These are phyloP conservation scores for Folsomia manolachei DNA, from an alignment of 2,888 invertebrate species.

Conservation along the genomic window DNA sequence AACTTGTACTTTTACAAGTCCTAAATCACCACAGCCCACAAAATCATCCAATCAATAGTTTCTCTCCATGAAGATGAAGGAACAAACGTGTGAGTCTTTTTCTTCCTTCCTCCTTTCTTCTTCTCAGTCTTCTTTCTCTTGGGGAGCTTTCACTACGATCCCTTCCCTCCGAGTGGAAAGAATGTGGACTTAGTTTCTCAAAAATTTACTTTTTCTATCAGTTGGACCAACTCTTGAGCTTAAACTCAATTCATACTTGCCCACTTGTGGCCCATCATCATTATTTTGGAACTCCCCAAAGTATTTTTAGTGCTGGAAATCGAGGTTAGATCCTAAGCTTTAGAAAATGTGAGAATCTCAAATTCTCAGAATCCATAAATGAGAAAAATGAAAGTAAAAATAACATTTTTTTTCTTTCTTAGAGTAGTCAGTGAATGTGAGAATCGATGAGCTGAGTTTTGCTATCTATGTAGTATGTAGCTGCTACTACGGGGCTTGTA, in stretches of 20 bases:
- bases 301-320: neutral
- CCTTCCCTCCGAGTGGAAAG: neutral
- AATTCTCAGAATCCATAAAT: neutral
- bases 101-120: too few relatives aligned
- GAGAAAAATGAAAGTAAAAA: slow-evolving; percentile 2
- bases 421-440: neutral
- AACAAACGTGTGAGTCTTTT: neutral
- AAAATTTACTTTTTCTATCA: neutral
- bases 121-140: neutral
- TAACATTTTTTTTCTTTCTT: neutral
- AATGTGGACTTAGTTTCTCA: neutral
- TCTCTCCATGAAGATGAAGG: neutral
- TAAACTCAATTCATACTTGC: slow-evolving; percentile 15
- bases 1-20: neutral
- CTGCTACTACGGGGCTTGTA: too few relatives aligned
- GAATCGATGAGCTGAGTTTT: neutral
- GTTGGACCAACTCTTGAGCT: neutral
- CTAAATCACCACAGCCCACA: neutral
- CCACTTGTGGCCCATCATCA: slow-evolving; percentile 17
- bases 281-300: neutral
- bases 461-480: too few relatives aligned
- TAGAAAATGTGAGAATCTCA: neutral
- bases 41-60: slow-evolving; percentile 2
- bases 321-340: neutral
- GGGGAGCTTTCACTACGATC: neutral